Base-by-base conservation (phyloP, 2,113 vertebrate genomes). In the Aleadryas rufinucha region DNA sequence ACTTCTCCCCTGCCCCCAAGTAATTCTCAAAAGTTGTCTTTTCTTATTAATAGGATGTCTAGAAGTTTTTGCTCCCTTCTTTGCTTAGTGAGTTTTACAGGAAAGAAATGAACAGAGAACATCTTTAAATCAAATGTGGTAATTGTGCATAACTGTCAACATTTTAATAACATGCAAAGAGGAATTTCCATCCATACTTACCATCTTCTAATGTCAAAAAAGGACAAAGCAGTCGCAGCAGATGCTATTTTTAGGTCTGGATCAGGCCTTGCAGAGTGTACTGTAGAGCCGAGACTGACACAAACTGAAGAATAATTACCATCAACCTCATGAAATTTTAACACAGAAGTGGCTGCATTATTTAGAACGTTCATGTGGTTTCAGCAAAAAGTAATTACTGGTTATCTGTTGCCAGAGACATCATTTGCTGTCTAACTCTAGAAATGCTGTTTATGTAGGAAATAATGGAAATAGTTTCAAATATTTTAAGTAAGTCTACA, bases 291-390 rank as follows among this genome's bases (percentile, higher is more conserved):
- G 1, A 93, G 66, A 76, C 64, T 93, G 80, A 57, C 85, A 96
- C n/a, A 93, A 84, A 89, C 64, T 78, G 85, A 92, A 80, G 85
- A 96, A 94, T 96, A 95, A 93, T 94, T 95, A 56, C 60, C 92
- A 90, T 95, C 89, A 94, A 89, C 65, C 83, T 93, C 85, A 94
- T 97, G 91, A 95, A 96, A 97, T 95, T 95, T 97, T 96, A 97
- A 97, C 80, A 87, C 49, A 91, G 60, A 96, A 93, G 42, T 81
- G 87, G 35, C 68, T 95, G 77, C 74, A 95, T 96, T 96, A 93
- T 96, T 97, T 96, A 95, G 91, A 92, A 89, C 68, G 80, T 89
- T 84, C 91, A 93, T 75, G 35, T 76, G 74, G 52, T 92, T 95
- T 96, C 77, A 92, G 77, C 53, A 94, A 94, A 88, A 96, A 39